Evolutionary conservation across 2,888 invertebrate genomes (phyloP).

Genomic region (Patella pellucida): DNA sequence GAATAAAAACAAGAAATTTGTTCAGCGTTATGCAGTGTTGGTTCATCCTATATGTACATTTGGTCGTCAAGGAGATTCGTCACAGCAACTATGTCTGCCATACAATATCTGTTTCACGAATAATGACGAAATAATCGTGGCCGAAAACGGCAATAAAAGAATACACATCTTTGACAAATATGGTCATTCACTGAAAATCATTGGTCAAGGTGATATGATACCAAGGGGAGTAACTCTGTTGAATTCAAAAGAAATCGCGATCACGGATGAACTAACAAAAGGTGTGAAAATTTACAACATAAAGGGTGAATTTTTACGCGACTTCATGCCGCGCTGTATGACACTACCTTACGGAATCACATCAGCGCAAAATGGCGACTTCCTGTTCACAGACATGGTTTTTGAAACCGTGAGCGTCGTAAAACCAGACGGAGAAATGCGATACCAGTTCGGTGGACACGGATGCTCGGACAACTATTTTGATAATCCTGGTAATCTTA

Average conservation of each 20-base stretch:
- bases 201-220: constrained; percentile 28
- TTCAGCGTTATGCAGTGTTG: background rate
- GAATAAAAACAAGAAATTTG: background rate
- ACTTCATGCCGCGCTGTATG: constrained; percentile 18
- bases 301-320: constrained; percentile 16
- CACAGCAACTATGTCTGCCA: constrained; percentile 35
- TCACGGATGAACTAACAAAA: constrained; percentile 41
- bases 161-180: constrained; percentile 36
- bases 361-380: constrained; percentile 26
- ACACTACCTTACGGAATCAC: constrained; percentile 39
- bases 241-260: constrained; percentile 24
- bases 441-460: constrained; percentile 35
- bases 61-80: constrained; percentile 27
- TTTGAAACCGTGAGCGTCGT: constrained; percentile 39
- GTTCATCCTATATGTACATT: constrained; percentile 27
- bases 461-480: constrained; percentile 30
- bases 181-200: constrained; percentile 28
- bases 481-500: constrained; percentile 39
- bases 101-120: constrained; percentile 36
- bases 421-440: constrained; percentile 28
- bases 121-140: constrained; percentile 35
- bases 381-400: constrained; percentile 42
- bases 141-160: constrained; percentile 38
- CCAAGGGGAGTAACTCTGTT: constrained; percentile 35
- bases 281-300: constrained; percentile 33